A percentile compares a stretch with the other conserved stretches of the same genome.
These are phyloP conservation scores for Pogonomyrmex californicus DNA, from an alignment of 1,140 invertebrate species.

Conservation along the genomic window DNA sequence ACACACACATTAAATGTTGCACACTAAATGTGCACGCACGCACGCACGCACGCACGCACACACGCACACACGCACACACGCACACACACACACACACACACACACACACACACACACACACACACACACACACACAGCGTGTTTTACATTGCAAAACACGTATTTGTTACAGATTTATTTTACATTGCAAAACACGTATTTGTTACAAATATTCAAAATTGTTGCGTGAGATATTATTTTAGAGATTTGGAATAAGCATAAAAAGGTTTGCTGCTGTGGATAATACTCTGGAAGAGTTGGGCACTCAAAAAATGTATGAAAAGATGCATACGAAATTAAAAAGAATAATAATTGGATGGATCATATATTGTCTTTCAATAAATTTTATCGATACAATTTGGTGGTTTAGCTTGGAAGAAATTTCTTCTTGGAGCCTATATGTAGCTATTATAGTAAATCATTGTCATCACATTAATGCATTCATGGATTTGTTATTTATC, in stretches of 20 bases:
- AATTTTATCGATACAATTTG: neutral
- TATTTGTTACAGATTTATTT: too few species aligned
- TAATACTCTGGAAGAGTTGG: slow-evolving; percentile 16
- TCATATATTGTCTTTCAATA: neutral
- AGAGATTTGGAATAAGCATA: slow-evolving; percentile 15
- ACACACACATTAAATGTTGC: too few species aligned
- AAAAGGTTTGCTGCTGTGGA: slow-evolving; percentile 10
- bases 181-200: too few species aligned
- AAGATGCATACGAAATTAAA: neutral
- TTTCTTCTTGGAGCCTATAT: neutral
- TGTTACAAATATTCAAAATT: too few species aligned
- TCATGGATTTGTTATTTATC: neutral
- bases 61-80: too few species aligned
- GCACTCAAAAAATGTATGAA: slow-evolving; percentile 8
- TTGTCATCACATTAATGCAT: neutral
- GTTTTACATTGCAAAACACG: too few species aligned
- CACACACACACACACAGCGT: too few species aligned
- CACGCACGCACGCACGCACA: too few species aligned
- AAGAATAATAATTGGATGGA: neutral
- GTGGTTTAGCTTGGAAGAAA: neutral
- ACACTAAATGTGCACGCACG: too few species aligned
- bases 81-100: too few species aligned
- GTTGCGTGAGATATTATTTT: neutral
- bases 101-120: too few species aligned
- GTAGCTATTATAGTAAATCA: neutral